A percentile compares a stretch with the other conserved stretches of the same genome.
phyloP scores from a whole-genome alignment of 2,113 vertebrate genomes.

The Ochotona princeps region DNA sequence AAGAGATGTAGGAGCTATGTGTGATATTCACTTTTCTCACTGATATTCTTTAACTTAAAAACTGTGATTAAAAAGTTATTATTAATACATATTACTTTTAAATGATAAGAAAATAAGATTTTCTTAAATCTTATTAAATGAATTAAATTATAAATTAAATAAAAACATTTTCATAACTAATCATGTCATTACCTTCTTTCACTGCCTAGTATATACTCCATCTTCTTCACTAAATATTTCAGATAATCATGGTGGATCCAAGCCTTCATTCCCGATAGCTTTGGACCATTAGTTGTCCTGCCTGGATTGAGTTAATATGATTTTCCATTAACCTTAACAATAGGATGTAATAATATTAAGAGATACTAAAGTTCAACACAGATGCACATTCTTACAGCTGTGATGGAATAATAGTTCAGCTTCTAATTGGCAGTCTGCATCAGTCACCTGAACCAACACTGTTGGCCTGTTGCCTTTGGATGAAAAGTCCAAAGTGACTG shows the following conservation, averaged over 20 bases:
- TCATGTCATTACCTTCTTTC: background rate
- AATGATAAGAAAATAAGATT: background rate
- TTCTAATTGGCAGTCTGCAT: background rate
- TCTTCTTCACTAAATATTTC: background rate
- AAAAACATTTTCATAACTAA: too few species aligned
- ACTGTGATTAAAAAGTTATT: constrained; percentile 11
- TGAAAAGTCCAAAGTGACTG: background rate
- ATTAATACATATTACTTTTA: background rate
- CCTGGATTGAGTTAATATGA: background rate
- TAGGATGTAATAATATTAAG: background rate
- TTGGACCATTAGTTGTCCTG: background rate
- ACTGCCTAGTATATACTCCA: background rate
- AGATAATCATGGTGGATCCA: background rate
- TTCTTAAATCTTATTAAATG: too few species aligned
- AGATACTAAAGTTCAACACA: background rate
- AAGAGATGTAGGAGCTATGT: constrained; percentile 20
- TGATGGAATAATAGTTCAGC: background rate
- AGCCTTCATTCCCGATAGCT: background rate
- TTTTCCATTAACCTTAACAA: background rate
- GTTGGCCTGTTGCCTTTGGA: constrained; percentile 1
- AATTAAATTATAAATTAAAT: too few species aligned
- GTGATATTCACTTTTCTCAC: background rate
- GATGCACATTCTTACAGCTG: background rate
- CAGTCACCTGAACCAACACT: background rate
- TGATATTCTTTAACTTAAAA: background rate